Conservation (phyloP, 2,113 vertebrate species). For the Chaetodon auriga region DNA sequence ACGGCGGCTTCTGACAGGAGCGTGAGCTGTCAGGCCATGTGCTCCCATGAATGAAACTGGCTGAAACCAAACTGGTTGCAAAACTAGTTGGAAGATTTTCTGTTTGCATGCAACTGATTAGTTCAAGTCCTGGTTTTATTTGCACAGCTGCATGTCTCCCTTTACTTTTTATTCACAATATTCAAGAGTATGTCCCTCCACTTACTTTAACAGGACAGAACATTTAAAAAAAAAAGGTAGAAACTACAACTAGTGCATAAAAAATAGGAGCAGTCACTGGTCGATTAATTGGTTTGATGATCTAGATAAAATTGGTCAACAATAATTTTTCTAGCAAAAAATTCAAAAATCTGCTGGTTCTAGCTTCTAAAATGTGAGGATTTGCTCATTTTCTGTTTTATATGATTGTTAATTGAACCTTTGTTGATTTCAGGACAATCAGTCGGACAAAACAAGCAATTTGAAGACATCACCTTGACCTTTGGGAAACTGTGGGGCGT, state of each 20-base stretch:
- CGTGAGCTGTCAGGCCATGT: slow-evolving; percentile 43
- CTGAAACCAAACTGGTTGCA: slow-evolving; percentile 45
- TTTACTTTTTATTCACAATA: neutral
- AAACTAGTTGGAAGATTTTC: slow-evolving; percentile 52
- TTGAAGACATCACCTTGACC: neutral
- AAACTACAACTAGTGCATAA: neutral
- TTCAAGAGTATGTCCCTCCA: neutral
- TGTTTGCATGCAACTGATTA: slow-evolving; percentile 29
- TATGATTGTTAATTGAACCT: neutral
- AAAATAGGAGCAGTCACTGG: neutral
- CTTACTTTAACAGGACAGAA: no score
- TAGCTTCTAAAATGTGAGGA: neutral
- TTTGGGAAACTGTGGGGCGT: neutral
- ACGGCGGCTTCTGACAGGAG: slow-evolving; percentile 45
- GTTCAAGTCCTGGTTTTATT: slow-evolving; percentile 5
- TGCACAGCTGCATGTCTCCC: neutral
- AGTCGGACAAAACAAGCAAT: neutral
- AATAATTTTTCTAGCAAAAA: neutral
- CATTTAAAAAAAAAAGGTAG: neutral
- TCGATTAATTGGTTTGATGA: neutral
- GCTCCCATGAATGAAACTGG: slow-evolving; percentile 43
- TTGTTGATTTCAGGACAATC: slow-evolving; percentile 2
- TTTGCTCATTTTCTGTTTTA: neutral
- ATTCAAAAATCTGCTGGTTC: neutral
- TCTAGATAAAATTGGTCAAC: neutral